Evolutionary conservation across 2,113 vertebrate genomes (phyloP).

Genomic region (Microtus ochrogaster): DNA sequence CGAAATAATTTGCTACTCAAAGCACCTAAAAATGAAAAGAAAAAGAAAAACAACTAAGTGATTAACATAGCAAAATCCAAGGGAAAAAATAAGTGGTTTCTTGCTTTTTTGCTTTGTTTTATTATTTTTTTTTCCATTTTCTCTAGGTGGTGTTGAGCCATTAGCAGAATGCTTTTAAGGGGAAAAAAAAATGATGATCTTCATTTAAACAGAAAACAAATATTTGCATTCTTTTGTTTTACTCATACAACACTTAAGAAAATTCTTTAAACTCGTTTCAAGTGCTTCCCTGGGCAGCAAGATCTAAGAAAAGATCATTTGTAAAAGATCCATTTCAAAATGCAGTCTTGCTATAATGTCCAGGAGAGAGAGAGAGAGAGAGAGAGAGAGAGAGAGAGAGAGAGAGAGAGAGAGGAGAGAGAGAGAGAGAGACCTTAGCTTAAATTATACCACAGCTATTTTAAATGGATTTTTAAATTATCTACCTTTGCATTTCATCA

Average conservation of each 20-base stretch:
- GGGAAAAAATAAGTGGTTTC: neutral
- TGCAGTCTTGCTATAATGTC: slow-evolving; percentile 79
- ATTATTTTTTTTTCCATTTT: neutral
- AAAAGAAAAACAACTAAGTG: neutral
- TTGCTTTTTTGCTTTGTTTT: neutral
- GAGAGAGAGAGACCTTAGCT: slow-evolving; percentile 77
- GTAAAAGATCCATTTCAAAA: slow-evolving; percentile 82
- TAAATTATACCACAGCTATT: slow-evolving; percentile 83
- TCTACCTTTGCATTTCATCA: slow-evolving; percentile 89
- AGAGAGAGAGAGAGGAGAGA: slow-evolving; percentile 82
- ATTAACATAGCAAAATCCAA: neutral
- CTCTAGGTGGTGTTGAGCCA: neutral
- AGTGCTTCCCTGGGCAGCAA: slow-evolving; percentile 66
- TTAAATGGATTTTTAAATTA: slow-evolving; percentile 91
- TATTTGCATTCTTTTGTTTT: slow-evolving; percentile 74
- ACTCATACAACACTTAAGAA: slow-evolving; percentile 76
- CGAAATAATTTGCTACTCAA: neutral
- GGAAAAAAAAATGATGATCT: slow-evolving; percentile 60
- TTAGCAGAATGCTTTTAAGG: neutral
- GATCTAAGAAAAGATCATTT: slow-evolving; percentile 79
- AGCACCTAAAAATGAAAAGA: neutral
- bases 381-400: slow-evolving; percentile 64
- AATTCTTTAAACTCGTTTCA: slow-evolving; percentile 78
- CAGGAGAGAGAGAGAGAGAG: slow-evolving; percentile 76
- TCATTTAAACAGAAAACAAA: slow-evolving; percentile 73